Percentiles rank a stretch among this genome's conserved stretches.
These are phyloP conservation scores for Danaus plexippus DNA, from an alignment of 1,140 invertebrate species.

Conservation along the genomic window DNA sequence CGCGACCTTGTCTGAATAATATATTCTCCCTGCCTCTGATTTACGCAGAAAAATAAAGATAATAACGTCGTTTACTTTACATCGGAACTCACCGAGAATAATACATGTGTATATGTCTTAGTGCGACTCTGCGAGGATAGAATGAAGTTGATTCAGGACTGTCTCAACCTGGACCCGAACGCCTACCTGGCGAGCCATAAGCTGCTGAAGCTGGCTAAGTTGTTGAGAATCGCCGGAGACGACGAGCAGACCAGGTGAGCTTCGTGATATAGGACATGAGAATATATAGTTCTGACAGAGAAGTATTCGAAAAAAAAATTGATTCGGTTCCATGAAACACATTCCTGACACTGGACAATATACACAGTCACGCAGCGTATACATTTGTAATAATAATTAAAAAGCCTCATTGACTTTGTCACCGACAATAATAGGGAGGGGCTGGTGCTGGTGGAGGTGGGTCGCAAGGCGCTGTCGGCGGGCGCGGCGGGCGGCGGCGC, in stretches of 20 bases:
- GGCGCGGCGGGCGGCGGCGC: conserved; percentile 25
- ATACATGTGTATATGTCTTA: conserved; percentile 24
- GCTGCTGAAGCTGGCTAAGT: conserved; percentile 45
- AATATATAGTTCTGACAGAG: too few relatives aligned
- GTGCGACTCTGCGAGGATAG: conserved; percentile 55
- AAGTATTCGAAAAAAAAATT: too few relatives aligned
- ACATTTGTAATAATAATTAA: too few relatives aligned
- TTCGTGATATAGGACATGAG: neutral
- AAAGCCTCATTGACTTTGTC: too few relatives aligned
- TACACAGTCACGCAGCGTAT: too few relatives aligned
- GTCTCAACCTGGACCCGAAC: conserved; percentile 35
- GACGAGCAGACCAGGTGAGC: conserved; percentile 46
- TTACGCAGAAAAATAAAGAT: neutral
- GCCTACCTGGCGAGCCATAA: conserved; percentile 51
- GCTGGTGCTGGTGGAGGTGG: conserved; percentile 34
- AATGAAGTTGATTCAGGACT: conserved; percentile 50
- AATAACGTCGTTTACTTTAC: neutral
- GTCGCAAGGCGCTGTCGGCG: conserved; percentile 25
- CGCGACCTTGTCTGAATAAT: too few relatives aligned
- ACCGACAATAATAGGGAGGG: conserved; percentile 30
- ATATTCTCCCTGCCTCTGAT: too few relatives aligned
- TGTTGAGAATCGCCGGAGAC: conserved; percentile 48
- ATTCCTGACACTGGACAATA: too few relatives aligned
- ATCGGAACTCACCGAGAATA: too few relatives aligned
- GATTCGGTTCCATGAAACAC: too few relatives aligned